Evolutionary conservation across 2,113 vertebrate species (phyloP).

Genomic region (Lanius collurio): DNA sequence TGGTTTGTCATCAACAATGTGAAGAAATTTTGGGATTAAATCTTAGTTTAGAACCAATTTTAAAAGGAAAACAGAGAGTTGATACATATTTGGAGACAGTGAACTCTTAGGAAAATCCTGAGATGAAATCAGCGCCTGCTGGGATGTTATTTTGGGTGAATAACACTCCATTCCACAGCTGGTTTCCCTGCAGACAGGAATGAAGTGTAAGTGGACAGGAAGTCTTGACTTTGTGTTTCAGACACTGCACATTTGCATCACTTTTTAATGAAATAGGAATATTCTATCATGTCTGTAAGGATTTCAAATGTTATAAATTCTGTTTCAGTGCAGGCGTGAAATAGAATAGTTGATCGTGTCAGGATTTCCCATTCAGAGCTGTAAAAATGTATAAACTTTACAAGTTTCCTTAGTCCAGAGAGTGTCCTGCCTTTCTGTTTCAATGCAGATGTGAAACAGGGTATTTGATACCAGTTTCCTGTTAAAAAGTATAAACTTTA

Average conservation of each 20-base stretch:
- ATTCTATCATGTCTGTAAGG: not conserved
- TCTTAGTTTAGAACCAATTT: not conserved
- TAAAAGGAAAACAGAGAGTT: not conserved
- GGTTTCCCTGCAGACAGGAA: not conserved
- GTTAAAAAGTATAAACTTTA: not conserved
- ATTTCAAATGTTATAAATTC: not conserved
- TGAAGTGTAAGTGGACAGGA: not conserved
- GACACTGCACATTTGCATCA: not conserved
- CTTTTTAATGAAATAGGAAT: not conserved
- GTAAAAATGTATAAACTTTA: not conserved
- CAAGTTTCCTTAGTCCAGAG: not conserved
- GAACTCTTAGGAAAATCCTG: not conserved
- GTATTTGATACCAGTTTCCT: not conserved
- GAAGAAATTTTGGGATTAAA: not conserved
- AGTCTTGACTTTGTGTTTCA: not conserved
- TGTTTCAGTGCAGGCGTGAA: not conserved
- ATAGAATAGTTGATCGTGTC: not conserved
- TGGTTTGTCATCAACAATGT: fast-evolving
- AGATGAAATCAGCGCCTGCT: not conserved
- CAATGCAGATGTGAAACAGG: not conserved
- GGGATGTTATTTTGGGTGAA: not conserved
- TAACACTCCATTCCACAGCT: not conserved
- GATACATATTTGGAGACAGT: not conserved
- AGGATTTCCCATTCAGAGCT: not conserved
- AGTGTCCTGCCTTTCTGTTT: not conserved